Conservation (phyloP, 2,113 vertebrate genomes). For the Tetraodon nigroviridis region DNA sequence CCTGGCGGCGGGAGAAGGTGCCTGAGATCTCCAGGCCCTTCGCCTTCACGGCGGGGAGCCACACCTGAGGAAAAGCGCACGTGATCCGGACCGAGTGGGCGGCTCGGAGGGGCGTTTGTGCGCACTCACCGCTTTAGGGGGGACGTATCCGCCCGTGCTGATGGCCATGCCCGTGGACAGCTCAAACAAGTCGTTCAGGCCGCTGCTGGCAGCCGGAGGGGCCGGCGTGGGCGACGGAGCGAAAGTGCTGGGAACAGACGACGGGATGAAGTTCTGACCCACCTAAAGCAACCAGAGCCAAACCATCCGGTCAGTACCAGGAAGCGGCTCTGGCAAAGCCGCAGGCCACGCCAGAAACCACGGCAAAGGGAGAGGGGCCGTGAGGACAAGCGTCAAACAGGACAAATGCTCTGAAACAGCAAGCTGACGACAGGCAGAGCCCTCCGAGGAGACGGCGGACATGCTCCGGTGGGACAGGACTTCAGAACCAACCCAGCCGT, state of each 20-base stretch:
- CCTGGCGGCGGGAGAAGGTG: conserved; percentile 93
- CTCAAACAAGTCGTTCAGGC: conserved; percentile 95
- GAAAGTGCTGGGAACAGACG: conserved; percentile 91
- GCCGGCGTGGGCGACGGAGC: conserved; percentile 96
- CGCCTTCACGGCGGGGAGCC: conserved; percentile 96
- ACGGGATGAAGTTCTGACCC: conserved; percentile 96
- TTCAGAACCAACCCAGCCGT: neutral
- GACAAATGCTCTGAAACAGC: neutral
- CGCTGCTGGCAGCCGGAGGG: conserved; percentile 85
- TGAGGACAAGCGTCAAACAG: neutral
- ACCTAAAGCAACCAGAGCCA: conserved; percentile 72
- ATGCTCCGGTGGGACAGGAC: neutral
- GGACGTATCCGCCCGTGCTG: conserved; percentile 85
- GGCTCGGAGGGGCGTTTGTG: neutral
- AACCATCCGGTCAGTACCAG: neutral
- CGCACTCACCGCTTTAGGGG: conserved; percentile 85
- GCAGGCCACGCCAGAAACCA: too few relatives aligned
- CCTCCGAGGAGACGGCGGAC: neutral
- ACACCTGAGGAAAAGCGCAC: conserved; percentile 75
- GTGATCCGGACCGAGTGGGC: neutral
- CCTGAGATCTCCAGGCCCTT: conserved; percentile 96
- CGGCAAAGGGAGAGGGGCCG: conserved; percentile 16
- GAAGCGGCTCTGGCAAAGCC: neutral
- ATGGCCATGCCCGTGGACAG: conserved; percentile 92
- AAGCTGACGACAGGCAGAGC: conserved; percentile 1